phyloP scores from a whole-genome alignment of 2,888 invertebrate species.

The Thecophora atra region DNA sequence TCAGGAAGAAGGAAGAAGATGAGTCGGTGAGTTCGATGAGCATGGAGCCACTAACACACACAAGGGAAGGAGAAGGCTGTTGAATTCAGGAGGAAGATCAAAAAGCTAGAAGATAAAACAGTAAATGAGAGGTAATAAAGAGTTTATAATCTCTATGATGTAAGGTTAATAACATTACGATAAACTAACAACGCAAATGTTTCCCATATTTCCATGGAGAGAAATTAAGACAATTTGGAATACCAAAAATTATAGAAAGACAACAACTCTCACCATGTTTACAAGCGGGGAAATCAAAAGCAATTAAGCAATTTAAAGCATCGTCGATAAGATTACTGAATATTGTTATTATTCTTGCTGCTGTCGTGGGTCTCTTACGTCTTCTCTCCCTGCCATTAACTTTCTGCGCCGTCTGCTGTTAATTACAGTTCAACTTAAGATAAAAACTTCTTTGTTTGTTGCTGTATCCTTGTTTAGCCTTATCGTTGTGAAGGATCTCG shows the following conservation, averaged over 20 bases:
- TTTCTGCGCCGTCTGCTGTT: neutral
- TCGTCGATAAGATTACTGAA: neutral
- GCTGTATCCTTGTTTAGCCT: neutral
- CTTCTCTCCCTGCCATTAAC: too few relatives aligned
- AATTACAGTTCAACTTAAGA: neutral
- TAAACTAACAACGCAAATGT: too few relatives aligned
- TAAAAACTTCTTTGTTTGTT: neutral
- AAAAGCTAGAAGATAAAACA: too few relatives aligned
- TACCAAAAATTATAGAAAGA: neutral
- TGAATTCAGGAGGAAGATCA: too few relatives aligned
- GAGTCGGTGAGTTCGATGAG: neutral
- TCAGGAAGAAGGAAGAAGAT: too few relatives aligned
- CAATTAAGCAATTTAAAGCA: conserved; percentile 11
- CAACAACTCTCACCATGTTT: neutral
- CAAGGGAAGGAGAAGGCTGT: neutral
- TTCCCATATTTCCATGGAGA: neutral
- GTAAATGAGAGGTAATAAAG: too few relatives aligned
- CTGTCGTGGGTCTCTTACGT: neutral
- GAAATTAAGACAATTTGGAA: too few relatives aligned
- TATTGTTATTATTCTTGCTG: neutral
- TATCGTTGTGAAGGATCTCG: neutral
- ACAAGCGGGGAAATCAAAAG: conserved; percentile 6
- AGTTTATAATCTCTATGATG: too few relatives aligned
- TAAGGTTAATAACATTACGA: too few relatives aligned
- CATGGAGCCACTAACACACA: neutral